Evolutionary conservation across 2,797 vertebrate species (phyloP).

Genomic region (Lateolabrax maculatus): DNA sequence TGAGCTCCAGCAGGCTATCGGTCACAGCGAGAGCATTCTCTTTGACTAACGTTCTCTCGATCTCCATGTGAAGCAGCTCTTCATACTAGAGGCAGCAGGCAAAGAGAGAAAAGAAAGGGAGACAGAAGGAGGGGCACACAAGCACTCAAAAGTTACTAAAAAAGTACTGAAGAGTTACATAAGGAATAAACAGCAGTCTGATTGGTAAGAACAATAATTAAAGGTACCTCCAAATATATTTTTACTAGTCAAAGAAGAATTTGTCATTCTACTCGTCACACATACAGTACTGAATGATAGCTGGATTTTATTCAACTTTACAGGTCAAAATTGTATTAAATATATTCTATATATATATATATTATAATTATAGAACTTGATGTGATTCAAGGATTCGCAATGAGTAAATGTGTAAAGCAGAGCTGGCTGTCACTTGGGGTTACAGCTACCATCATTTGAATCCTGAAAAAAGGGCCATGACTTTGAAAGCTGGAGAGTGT

Average conservation of each 20-base stretch:
- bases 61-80: slow-evolving; percentile 87
- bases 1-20: neutral
- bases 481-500: neutral
- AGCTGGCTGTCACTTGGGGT: neutral
- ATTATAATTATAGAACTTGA: neutral
- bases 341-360: too few species aligned
- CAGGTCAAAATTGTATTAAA: neutral
- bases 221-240: neutral
- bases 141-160: slow-evolving; percentile 17
- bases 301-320: neutral
- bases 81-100: slow-evolving; percentile 78
- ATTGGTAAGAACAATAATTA: neutral
- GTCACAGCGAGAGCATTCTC: slow-evolving; percentile 79
- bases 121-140: neutral
- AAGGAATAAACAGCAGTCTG: neutral
- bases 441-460: neutral
- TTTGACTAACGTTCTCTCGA: slow-evolving; percentile 87
- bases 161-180: neutral
- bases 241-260: neutral
- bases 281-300: neutral
- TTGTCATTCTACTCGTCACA: neutral
- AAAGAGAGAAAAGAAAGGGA: neutral
- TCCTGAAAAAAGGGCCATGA: neutral
- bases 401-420: neutral
- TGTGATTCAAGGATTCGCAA: neutral